Conservation (phyloP, 2,113 vertebrate species). For the Genyomyrus donnyi region DNA sequence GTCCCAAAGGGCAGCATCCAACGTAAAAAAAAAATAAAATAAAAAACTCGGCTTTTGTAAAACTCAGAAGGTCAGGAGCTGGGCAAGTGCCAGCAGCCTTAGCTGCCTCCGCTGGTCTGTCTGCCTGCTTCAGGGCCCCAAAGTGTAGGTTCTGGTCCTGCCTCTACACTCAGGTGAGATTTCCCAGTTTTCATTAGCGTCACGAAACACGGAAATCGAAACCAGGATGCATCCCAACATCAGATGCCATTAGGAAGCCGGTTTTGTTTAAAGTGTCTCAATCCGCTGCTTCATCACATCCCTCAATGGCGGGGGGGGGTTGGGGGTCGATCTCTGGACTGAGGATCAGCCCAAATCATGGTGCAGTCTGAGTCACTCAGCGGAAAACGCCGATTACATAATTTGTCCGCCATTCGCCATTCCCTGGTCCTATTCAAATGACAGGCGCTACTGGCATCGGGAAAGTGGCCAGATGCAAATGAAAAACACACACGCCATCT, state of each 20-base stretch:
- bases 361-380: constrained; percentile 29
- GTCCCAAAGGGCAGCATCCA: not conserved
- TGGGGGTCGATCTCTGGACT: constrained; percentile 4
- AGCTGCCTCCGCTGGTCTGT: constrained; percentile 33
- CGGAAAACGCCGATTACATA: constrained; percentile 28
- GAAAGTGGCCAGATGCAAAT: constrained; percentile 25
- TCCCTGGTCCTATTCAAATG: constrained; percentile 36
- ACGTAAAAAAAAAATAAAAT: not conserved
- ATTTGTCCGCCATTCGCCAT: constrained; percentile 30
- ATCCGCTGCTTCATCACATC: constrained; percentile 38
- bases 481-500: constrained; percentile 13
- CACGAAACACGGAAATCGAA: constrained; percentile 12
- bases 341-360: constrained; percentile 26
- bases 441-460: constrained; percentile 22
- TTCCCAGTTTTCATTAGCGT: not conserved
- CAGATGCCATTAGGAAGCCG: constrained; percentile 20
- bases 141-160: not conserved
- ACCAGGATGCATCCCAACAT: constrained; percentile 20
- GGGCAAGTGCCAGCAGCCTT: constrained; percentile 23
- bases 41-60: constrained; percentile 33
- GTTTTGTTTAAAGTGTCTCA: constrained; percentile 23
- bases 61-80: constrained; percentile 32
- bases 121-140: not conserved
- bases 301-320: constrained; percentile 17
- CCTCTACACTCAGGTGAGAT: not conserved